A percentile compares a stretch with the other conserved stretches of the same genome.
Conservation (phyloP, 1,140 invertebrate species). For the Scaptomyza pallida region DNA sequence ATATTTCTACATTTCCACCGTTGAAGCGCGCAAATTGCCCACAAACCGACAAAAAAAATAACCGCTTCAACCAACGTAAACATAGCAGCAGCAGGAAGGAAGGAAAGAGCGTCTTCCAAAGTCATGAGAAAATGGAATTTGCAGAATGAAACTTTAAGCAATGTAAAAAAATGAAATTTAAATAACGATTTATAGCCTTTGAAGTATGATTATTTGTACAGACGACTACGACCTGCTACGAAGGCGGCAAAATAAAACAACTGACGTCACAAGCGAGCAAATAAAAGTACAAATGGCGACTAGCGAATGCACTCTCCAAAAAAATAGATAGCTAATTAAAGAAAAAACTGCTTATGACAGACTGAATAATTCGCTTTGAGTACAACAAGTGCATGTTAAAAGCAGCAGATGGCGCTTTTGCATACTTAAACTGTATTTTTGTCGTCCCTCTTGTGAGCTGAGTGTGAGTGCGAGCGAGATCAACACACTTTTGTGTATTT, state of each 20-base stretch:
- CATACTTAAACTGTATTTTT: too few relatives aligned
- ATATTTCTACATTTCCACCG: constrained; percentile 44
- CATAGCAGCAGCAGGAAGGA: neutral
- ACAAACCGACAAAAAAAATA: constrained; percentile 34
- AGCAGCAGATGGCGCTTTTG: too few relatives aligned
- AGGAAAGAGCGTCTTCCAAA: neutral
- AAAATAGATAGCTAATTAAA: too few relatives aligned
- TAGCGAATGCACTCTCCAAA: constrained; percentile 19
- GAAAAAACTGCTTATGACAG: neutral
- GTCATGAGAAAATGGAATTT: constrained; percentile 52
- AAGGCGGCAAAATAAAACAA: constrained; percentile 42
- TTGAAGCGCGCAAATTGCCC: constrained; percentile 43
- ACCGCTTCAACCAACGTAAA: too few relatives aligned
- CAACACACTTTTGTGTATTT: neutral
- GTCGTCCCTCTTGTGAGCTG: neutral
- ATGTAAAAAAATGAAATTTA: constrained; percentile 77
- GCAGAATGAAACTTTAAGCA: constrained; percentile 74
- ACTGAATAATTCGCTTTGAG: neutral
- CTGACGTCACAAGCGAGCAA: constrained; percentile 22
- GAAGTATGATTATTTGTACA: constrained; percentile 79
- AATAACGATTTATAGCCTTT: constrained; percentile 82
- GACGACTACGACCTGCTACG: constrained; percentile 23
- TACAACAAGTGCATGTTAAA: too few relatives aligned
- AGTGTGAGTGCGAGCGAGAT: constrained; percentile 1
- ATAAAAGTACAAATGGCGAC: neutral